Evolutionary conservation across 2,888 invertebrate genomes (phyloP).

Genomic region (Chaetoderma sp.): DNA sequence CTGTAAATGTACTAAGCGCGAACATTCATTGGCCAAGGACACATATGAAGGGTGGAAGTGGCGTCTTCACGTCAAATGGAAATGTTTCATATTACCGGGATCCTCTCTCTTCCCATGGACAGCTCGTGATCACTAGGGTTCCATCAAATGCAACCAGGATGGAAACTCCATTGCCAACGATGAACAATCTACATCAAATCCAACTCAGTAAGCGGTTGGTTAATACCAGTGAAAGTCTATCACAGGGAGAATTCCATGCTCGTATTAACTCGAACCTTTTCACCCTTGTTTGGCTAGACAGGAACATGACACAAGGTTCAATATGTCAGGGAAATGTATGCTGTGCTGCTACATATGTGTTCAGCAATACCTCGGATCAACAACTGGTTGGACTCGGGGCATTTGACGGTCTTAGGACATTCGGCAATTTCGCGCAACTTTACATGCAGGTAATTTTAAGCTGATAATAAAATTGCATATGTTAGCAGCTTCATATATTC

Average conservation of each 20-base stretch:
- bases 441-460: too few species aligned
- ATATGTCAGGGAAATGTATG: not conserved
- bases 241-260: not conserved
- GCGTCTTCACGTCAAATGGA: constrained; percentile 76
- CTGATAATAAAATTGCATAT: too few species aligned
- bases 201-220: too few species aligned
- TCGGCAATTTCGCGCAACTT: too few species aligned
- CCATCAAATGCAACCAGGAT: too few species aligned
- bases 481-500: too few species aligned
- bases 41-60: constrained; percentile 77
- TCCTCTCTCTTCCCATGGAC: not conserved
- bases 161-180: too few species aligned
- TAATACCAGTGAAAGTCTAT: too few species aligned
- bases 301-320: too few species aligned
- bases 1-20: constrained; percentile 80
- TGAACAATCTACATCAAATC: too few species aligned
- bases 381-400: not conserved
- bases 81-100: constrained; percentile 21
- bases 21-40: constrained; percentile 76
- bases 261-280: not conserved
- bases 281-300: constrained; percentile 3
- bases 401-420: not conserved
- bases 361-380: not conserved
- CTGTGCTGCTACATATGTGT: too few species aligned
- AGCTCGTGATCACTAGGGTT: not conserved